Percentiles rank a stretch among this genome's conserved stretches.
phyloP scores from a whole-genome alignment of 2,113 vertebrate species.

The Lampris megalopsis region DNA sequence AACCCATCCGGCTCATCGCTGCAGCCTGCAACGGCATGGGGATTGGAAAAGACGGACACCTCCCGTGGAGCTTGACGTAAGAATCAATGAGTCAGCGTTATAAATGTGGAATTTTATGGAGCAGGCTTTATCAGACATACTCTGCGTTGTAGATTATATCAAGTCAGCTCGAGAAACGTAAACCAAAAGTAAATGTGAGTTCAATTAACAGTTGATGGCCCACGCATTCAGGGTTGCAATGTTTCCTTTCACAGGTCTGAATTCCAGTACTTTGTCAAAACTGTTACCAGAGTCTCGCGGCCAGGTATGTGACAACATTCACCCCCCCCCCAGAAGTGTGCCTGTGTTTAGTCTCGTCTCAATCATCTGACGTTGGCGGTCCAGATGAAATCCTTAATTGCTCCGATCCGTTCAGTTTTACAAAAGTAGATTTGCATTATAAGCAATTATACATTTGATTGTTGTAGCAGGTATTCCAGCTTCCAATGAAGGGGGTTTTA shows the following conservation, averaged over 20 bases:
- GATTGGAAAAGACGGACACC: constrained; percentile 77
- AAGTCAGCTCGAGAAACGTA: too few species aligned
- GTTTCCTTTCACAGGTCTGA: constrained; percentile 70
- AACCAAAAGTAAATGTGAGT: too few species aligned
- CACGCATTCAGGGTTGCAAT: not conserved
- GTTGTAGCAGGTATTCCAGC: too few species aligned
- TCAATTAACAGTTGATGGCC: not conserved
- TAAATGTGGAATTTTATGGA: too few species aligned
- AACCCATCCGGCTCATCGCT: constrained; percentile 80
- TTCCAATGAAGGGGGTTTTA: too few species aligned
- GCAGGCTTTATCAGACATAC: too few species aligned
- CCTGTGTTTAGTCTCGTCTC: not conserved
- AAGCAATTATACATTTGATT: too few species aligned
- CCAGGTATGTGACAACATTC: constrained; percentile 68
- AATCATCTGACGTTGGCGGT: too few species aligned
- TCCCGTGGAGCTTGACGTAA: constrained; percentile 87
- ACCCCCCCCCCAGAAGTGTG: not conserved
- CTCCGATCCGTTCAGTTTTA: too few species aligned
- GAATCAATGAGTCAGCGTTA: constrained; percentile 28
- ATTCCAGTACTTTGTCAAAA: constrained; percentile 76
- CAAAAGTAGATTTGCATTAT: too few species aligned
- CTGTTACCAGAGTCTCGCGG: constrained; percentile 65
- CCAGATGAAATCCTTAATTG: too few species aligned
- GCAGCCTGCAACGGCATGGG: constrained; percentile 77
- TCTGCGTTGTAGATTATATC: too few species aligned